These are phyloP conservation scores for Hoplodrina ambigua DNA, from an alignment of 2,888 invertebrate genomes.

Conservation along the genomic window DNA sequence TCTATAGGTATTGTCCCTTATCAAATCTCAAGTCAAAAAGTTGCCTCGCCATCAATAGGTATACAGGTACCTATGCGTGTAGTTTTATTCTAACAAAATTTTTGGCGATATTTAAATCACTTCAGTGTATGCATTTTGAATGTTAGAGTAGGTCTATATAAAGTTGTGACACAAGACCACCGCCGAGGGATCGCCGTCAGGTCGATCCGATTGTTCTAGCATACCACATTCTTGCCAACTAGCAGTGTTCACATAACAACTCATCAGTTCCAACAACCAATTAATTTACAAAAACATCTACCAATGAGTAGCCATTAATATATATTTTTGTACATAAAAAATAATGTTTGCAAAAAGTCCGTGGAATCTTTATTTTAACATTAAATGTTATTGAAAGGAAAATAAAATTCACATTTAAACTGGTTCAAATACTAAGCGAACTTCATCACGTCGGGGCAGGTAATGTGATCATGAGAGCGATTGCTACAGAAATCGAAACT, in stretches of 20 bases:
- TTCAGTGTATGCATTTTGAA: conserved; percentile 1
- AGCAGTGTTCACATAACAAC: conserved; percentile 2
- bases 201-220: conserved; percentile 5
- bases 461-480: conserved; percentile 54
- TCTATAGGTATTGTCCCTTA: conserved; percentile 9
- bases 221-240: conserved; percentile 10
- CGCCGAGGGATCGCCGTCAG: background rate
- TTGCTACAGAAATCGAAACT: conserved; percentile 70
- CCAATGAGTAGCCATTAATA: background rate
- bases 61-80: too few species aligned
- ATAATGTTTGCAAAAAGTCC: conserved; percentile 6
- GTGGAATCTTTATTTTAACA: background rate
- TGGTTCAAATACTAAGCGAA: background rate
- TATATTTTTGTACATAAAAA: conserved; percentile 8
- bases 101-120: conserved; percentile 3
- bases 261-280: conserved; percentile 8
- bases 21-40: conserved; percentile 22
- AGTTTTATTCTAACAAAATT: too few species aligned
- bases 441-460: conserved; percentile 21
- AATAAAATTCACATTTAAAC: conserved; percentile 11
- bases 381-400: conserved; percentile 3
- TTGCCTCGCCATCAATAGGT: background rate
- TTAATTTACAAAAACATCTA: conserved; percentile 27
- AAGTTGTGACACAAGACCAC: background rate
- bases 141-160: background rate